Evolutionary conservation across 1,140 invertebrate genomes (phyloP), one percentile per base, ranked within the genome.

Genomic region (Temnothorax curvispinosus): DNA sequence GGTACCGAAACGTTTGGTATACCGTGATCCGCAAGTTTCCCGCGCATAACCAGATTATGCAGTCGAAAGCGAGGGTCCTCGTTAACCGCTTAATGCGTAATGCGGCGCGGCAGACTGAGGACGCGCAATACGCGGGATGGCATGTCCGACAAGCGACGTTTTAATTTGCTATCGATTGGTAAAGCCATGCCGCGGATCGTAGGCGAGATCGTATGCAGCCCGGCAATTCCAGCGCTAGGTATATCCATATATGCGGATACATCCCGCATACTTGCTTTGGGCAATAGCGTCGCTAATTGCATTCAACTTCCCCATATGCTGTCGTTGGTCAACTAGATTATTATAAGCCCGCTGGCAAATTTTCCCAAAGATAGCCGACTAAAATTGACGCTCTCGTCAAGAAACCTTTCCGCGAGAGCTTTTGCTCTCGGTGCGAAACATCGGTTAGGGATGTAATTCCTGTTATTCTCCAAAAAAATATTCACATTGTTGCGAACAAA

Each of bases 141-240:
- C 85, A 90, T 84, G 71, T 50, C 71, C 62, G 78, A 90, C 78
- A 74, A 88, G 88, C 65, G 56, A 78, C 87, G 84, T 88, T 90
- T 90, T 91, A 90, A 91, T 91, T 88, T 90, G 80, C 64, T 69
- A 85, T 65, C 78, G 85, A 91, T 91, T 75, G 54, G 38, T 88
- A 87, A 67, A 54, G 75, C 44, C 72, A 32, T 38, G 81, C 50
- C 41, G 60, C n/a, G 75, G 50, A 77, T 90, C 81, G 60, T 71
- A 67, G 15, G 8, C 44, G 41, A 78, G 47, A 75, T 81, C 52
- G 41, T 41, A 15, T 50, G 69, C 44, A 9, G 7, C 11, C 58
- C 32, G 44, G 67, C 52, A 35, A 72, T 88, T 52, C 77, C 69
- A 71, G 41, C 60, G 86, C 27, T 15, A 21, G n/a, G 44, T 44